These are phyloP conservation scores for Pseudorhombus dupliciocellatus DNA, from an alignment of 2,113 vertebrate genomes.

Conservation along the genomic window DNA sequence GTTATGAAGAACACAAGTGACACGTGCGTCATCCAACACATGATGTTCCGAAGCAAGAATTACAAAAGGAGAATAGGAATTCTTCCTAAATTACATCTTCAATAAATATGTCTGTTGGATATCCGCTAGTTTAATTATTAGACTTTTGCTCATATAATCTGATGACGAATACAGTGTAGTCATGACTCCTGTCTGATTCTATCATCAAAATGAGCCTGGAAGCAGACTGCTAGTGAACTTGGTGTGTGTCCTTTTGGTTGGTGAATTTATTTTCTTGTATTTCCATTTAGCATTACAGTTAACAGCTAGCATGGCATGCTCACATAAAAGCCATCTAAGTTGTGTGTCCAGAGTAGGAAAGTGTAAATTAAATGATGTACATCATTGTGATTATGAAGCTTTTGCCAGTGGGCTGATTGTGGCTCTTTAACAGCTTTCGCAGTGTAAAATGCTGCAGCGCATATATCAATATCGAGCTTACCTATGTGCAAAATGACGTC, in stretches of 20 bases:
- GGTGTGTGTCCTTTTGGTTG: too few species aligned
- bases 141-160: conserved; percentile 12
- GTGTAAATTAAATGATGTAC: too few species aligned
- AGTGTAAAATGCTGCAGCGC: neutral
- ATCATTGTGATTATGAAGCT: too few species aligned
- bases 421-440: neutral
- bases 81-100: conserved; percentile 19
- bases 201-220: too few species aligned
- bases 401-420: neutral
- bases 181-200: too few species aligned
- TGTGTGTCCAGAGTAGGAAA: too few species aligned
- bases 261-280: too few species aligned
- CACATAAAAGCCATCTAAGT: too few species aligned
- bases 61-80: conserved; percentile 13
- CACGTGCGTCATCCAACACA: neutral
- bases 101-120: conserved; percentile 8
- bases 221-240: too few species aligned
- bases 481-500: conserved; percentile 88
- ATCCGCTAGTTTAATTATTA: conserved; percentile 4
- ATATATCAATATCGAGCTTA: conserved; percentile 57
- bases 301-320: too few species aligned
- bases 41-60: conserved; percentile 1
- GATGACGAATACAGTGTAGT: neutral
- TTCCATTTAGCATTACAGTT: too few species aligned
- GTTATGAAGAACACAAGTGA: too few species aligned